phyloP scores from a whole-genome alignment of 2,113 vertebrate genomes.

The Pangasianodon gigas region DNA sequence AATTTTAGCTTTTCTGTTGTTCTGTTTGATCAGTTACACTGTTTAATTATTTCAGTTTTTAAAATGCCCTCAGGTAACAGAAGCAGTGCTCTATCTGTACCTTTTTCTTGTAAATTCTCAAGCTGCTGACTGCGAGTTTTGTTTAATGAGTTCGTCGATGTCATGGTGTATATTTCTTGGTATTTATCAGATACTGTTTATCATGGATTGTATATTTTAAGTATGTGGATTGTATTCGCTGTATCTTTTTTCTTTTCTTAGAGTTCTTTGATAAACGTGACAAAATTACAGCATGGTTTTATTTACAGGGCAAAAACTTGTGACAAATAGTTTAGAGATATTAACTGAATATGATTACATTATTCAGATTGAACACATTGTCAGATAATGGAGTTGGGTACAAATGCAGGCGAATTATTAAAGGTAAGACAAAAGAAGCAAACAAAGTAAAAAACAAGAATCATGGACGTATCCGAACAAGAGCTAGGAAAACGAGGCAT shows the following conservation, averaged over 20 bases:
- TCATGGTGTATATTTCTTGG: background rate
- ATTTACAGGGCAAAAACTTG: background rate
- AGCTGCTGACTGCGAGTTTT: background rate
- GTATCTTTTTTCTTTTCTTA: background rate
- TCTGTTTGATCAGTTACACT: background rate
- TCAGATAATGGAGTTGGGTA: too few species aligned
- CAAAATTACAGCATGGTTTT: background rate
- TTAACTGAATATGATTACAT: background rate
- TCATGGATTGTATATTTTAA: background rate
- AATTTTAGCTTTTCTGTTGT: background rate
- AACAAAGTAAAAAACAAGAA: too few species aligned
- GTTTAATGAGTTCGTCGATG: background rate
- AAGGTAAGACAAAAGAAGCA: too few species aligned
- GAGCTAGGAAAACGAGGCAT: too few species aligned
- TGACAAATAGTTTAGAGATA: background rate
- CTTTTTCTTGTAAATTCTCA: background rate
- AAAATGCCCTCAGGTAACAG: background rate
- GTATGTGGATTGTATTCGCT: background rate
- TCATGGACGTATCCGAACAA: too few species aligned
- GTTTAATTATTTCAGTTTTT: background rate
- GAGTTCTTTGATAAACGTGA: too few species aligned
- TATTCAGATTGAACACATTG: too few species aligned
- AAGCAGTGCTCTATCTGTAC: background rate
- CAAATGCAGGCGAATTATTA: too few species aligned
- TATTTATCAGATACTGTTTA: background rate